Evolutionary conservation across 2,113 vertebrate genomes (phyloP).

Genomic region (Phodopus roborovskii): DNA sequence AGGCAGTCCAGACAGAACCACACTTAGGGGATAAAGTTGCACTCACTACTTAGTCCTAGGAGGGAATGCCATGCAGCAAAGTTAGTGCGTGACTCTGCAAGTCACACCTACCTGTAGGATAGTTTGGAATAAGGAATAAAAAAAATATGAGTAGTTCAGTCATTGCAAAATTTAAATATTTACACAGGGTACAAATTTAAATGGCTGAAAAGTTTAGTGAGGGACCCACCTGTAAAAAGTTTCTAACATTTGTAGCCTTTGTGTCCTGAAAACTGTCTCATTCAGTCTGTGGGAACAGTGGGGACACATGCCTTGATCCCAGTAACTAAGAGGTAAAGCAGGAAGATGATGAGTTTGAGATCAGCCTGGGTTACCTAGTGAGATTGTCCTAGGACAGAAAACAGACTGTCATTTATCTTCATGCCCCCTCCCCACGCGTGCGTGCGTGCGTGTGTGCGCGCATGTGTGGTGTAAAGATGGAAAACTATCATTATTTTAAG

Average conservation of each 20-base stretch:
- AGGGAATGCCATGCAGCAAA: not conserved
- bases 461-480: not conserved
- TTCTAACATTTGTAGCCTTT: not conserved
- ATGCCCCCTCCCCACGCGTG: not conserved
- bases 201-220: not conserved
- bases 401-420: not conserved
- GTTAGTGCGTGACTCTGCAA: not conserved
- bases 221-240: not conserved
- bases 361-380: not conserved
- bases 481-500: not conserved
- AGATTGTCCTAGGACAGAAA: not conserved
- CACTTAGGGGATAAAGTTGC: not conserved
- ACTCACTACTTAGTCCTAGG: not conserved
- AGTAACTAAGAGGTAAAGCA: not conserved
- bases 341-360: not conserved
- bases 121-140: not conserved
- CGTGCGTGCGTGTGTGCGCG: not conserved
- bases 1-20: not conserved
- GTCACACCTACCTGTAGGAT: not conserved
- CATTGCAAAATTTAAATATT: not conserved
- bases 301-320: not conserved
- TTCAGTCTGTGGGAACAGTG: not conserved
- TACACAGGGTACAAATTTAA: not conserved
- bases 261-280: not conserved
- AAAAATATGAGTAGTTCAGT: constrained; percentile 23